Evolutionary conservation across 2,113 vertebrate genomes (phyloP), one percentile per base, ranked within the genome.

Genomic region (Pygoscelis adeliae): DNA sequence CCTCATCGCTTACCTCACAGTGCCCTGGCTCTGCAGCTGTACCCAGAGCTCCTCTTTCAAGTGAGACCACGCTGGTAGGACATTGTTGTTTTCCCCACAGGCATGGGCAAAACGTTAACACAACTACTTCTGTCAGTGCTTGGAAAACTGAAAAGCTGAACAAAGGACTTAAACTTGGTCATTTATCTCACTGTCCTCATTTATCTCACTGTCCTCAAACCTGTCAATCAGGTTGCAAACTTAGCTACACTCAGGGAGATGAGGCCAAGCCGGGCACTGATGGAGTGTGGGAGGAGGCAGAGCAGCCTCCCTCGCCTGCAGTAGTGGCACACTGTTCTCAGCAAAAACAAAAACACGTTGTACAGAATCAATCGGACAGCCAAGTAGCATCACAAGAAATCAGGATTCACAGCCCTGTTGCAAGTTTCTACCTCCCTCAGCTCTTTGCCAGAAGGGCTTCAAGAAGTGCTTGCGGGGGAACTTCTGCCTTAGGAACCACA

Each of bases 1-100:
- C 50, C 36, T 56, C 74, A 38, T 3, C 2, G 7, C 36, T 36
- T 27, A 55, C n/a, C 69, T 74, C 55, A 42, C 15, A 26, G 2
- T 3, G 30, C 42, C 26, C n/a, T 2, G 6, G 2, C 30, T 14
- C 34, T 25, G 23, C 46, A n/a, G 23, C 67, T 10, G 19, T 1
- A 16, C 32, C 36, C 13, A 18, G 32, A 38, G 61, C 6, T 22
- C 16, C 20, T 26, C 46, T 29, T 21, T 25, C 21, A 15, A 38
- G 34, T 0, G 11, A 29, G 19, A 26, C 22, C 10, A 5, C 2
- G 1, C 29, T 12, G 27, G 23, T 3, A 9, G 14, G n/a, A 26
- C 79, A 53, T 22, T 20, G 2, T 4, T 32, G 18, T 23, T 36
- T 44, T 52, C 30, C n/a, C 44, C 7, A 38, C 5, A n/a, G 11